Percentiles rank a stretch among this genome's conserved stretches.
Evolutionary conservation across 2,797 vertebrate genomes (phyloP).

Genomic region (Peromyscus melanophrys): DNA sequence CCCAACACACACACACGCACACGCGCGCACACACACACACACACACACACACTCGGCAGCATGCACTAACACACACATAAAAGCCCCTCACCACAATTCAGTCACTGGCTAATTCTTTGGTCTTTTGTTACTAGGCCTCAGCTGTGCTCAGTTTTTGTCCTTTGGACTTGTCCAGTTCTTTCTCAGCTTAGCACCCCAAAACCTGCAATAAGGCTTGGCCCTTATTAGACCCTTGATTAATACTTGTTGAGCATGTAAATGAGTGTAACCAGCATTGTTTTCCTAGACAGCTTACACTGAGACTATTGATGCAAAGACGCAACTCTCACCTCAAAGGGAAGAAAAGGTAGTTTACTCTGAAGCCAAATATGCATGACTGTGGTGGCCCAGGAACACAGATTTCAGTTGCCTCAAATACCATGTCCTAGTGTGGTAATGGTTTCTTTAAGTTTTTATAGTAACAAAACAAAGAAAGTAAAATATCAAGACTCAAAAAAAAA

Average conservation of each 20-base stretch:
- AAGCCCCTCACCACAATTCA: neutral
- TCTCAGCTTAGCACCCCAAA: neutral
- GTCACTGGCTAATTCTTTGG: neutral
- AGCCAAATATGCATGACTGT: neutral
- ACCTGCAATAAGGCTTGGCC: neutral
- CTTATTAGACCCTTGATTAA: neutral
- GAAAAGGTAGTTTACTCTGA: neutral
- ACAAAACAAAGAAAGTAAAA: neutral
- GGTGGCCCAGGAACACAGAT: neutral
- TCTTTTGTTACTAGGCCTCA: neutral
- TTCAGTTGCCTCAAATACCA: neutral
- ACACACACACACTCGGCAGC: neutral
- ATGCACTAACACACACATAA: no score
- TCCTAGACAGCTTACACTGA: neutral
- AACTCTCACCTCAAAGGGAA: neutral
- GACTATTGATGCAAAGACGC: neutral
- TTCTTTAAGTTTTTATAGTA: neutral
- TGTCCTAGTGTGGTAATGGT: neutral
- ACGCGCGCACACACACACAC: neutral
- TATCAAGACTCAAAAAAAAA: neutral
- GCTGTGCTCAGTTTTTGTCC: no score
- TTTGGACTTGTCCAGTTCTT: neutral
- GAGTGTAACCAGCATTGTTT: neutral
- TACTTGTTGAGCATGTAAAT: neutral
- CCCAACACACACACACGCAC: neutral